Evolutionary conservation across 2,797 vertebrate species (phyloP).

Genomic region (Champsocephalus gunnari): DNA sequence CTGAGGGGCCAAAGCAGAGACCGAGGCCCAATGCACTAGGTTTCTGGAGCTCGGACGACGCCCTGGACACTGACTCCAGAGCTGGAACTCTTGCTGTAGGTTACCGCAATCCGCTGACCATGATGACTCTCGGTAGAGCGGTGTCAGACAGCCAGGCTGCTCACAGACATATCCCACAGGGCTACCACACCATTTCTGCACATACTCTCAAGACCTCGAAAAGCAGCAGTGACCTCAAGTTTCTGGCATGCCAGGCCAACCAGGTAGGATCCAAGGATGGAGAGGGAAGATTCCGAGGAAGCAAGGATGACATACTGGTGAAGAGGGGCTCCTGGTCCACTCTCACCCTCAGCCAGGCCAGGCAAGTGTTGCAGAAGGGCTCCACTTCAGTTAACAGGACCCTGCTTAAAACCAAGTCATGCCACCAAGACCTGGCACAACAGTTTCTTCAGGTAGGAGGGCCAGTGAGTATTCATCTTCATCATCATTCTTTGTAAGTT

Average conservation of each 20-base stretch:
- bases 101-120: conserved; percentile 92
- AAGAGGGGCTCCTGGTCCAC: conserved; percentile 98
- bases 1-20: conserved; percentile 91
- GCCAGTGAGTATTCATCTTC: conserved; percentile 58
- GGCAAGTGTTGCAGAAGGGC: conserved; percentile 96
- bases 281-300: conserved; percentile 82
- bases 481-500: conserved; percentile 59
- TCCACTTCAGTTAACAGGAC: conserved; percentile 96
- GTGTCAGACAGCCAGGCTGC: conserved; percentile 91
- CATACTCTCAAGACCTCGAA: conserved; percentile 96
- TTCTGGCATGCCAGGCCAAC: conserved; percentile 78
- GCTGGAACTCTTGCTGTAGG: conserved; percentile 81
- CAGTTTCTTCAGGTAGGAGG: conserved; percentile 96
- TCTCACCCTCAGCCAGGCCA: conserved; percentile 95
- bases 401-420: conserved; percentile 96
- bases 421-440: conserved; percentile 94
- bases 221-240: conserved; percentile 96
- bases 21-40: conserved; percentile 91
- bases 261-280: conserved; percentile 81
- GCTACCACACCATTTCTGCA: conserved; percentile 96
- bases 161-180: conserved; percentile 91
- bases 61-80: conserved; percentile 89
- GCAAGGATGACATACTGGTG: conserved; percentile 88
- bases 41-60: conserved; percentile 97
- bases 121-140: conserved; percentile 96